Base-by-base conservation (phyloP, 2,888 invertebrate species). In the Anoplius nigerrimus region DNA sequence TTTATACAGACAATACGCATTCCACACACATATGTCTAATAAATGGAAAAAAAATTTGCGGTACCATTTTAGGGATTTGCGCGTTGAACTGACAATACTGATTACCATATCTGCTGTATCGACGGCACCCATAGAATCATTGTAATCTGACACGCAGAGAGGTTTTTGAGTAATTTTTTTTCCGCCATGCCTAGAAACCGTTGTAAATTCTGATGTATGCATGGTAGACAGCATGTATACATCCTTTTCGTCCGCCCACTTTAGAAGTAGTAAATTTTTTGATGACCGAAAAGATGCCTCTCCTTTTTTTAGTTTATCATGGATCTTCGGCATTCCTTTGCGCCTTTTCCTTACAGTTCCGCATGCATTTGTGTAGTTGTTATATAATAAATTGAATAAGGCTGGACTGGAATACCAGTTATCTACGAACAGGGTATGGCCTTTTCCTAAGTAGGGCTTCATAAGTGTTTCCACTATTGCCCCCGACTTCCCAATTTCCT, bases 71-170 rank as follows among this genome's bases (percentile, higher is more conserved):
- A n/a, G n/a, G n/a, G n/a, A n/a, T n/a, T n/a, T 72, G 13, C 55
- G 46, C 51, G 62, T 66, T 24, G 57, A 61, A 53, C 48, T 66
- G 11, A 66, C 22, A 59, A 60, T 70, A 59, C 72, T 72, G 42
- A 65, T 72, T 46, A 69, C 63, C 72, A 67, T 70, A 48, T 74
- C 71, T n/a, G 64, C 61, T 69, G 61, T 71, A 55, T 71, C 71
- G 11, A 69, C 70, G 34, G 62, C 6, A 69, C 64, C 66, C 63
- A 66, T 71, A 20, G 58, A 15, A 21, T 54, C 8, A 54, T 54
- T 27, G 42, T 60, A 69, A 53, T 69, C 64, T 62, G 56, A 21
- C 8, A 67, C 63, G 66, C 66, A 66, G 52, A 63, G 20, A 16
- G 66, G 69, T 67, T 67, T 71, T 60, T 52, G 66, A 46, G 15